Evolutionary conservation across 2,888 invertebrate species (phyloP).

Genomic region (Drosophila eohydei): DNA sequence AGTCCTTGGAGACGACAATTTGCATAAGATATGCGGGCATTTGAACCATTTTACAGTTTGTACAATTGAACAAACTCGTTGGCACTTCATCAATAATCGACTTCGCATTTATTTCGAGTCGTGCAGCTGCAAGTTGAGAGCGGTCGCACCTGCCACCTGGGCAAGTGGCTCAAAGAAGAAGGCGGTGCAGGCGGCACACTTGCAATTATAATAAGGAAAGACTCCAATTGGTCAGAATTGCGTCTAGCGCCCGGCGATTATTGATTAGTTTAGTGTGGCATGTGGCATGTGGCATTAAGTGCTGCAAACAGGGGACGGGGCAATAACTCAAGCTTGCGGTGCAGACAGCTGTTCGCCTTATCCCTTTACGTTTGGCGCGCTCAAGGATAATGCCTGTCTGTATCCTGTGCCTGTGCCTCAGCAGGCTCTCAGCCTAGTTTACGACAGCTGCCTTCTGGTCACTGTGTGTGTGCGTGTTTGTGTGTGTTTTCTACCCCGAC

Average conservation of each 20-base stretch:
- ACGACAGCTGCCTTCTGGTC: conserved; percentile 66
- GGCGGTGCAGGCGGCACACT: not conserved
- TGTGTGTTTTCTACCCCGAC: conserved; percentile 45
- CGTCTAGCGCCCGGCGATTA: conserved; percentile 56
- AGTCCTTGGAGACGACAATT: conserved; percentile 7
- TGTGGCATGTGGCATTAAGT: conserved; percentile 60
- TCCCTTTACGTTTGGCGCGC: conserved; percentile 47
- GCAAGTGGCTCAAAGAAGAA: not conserved
- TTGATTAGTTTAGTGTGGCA: conserved; percentile 61
- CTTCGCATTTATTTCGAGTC: conserved; percentile 5
- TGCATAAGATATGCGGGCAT: conserved; percentile 13
- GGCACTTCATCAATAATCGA: conserved; percentile 50
- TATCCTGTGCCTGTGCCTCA: conserved; percentile 47
- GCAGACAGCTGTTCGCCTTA: conserved; percentile 61
- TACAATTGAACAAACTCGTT: not conserved
- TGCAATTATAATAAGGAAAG: conserved; percentile 30
- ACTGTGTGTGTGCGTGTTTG: conserved; percentile 2
- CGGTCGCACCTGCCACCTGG: conserved; percentile 1
- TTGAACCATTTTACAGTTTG: not conserved
- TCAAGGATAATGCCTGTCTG: conserved; percentile 46
- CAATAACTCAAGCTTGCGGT: conserved; percentile 13
- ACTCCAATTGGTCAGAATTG: conserved; percentile 52
- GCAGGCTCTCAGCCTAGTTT: conserved; percentile 58
- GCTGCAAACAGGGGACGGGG: conserved; percentile 14
- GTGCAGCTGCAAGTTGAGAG: conserved; percentile 27